phyloP scores from a whole-genome alignment of 2,797 vertebrate species.

The Adelosebastes latens region DNA sequence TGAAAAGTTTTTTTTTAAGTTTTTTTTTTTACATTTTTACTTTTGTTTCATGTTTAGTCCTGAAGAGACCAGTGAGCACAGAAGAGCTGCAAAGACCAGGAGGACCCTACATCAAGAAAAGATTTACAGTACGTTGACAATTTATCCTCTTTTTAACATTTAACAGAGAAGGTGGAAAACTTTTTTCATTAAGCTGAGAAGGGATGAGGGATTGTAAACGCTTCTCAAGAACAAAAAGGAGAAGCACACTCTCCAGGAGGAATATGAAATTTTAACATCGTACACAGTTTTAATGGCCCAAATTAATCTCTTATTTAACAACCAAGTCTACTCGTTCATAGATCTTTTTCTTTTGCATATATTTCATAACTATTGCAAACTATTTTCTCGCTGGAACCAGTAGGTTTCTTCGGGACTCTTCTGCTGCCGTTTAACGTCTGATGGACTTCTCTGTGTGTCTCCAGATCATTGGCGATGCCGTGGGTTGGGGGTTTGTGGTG shows the following conservation, averaged over 20 bases:
- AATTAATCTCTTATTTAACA: not conserved
- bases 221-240: not conserved
- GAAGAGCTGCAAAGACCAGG: slow-evolving; percentile 89
- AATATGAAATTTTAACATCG: not conserved
- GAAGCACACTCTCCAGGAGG: not conserved
- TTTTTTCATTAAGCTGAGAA: fast-evolving
- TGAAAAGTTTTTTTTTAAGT: not conserved
- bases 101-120: slow-evolving; percentile 86
- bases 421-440: not conserved
- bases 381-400: not conserved
- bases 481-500: slow-evolving; percentile 94
- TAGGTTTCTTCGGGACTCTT: not conserved
- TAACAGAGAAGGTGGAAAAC: not conserved
- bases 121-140: slow-evolving; percentile 83
- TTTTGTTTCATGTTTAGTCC: slow-evolving; percentile 68
- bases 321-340: not conserved
- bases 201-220: not conserved
- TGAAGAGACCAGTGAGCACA: slow-evolving; percentile 87
- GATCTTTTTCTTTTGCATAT: not conserved
- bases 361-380: not conserved
- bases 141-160: not conserved
- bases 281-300: not conserved
- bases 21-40: not conserved
- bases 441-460: not conserved
- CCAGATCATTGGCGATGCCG: slow-evolving; percentile 88